Base-by-base conservation (phyloP, 2,888 invertebrate genomes). In the Osmoderma eremita region DNA sequence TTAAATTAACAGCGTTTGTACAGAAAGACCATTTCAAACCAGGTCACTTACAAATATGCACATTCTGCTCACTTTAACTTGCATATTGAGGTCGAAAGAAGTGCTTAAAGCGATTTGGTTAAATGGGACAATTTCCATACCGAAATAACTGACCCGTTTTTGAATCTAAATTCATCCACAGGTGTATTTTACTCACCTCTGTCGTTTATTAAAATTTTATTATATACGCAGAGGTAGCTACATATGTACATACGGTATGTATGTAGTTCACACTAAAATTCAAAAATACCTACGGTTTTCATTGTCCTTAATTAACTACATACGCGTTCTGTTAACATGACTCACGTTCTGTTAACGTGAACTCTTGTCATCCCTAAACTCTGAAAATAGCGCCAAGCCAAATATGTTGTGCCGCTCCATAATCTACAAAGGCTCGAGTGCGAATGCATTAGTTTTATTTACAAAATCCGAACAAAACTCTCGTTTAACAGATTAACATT, bases 131-230 rank as follows among this genome's bases (percentile, higher is more conserved):
- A 41, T 24, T 42, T 42, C 15, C 58, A 15, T 45, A 13, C 48
- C 2, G 17, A 45, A 61, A 61, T 61, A 61, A 36, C 58, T 61
- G 58, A 61, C 58, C 58, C 5, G 30, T 45, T 61, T 61, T 10
- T 15, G 12, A 10, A 15, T 45, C 48, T 48, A 61, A 45, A 61
- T 45, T 17, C n/a, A 45, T 15, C 15, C 17, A 1, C 48, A 48
- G 48, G 48, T 48, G 10, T 30, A 48, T 20, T 48, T 18, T 20
- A 20, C 18, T 20, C 48, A 48, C 48, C 48, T 48, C 17, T 48
- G 20, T 6, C 17, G n/a, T 48, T 20, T 20, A 20, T 18, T 48
- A 0, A 45, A 45, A 30, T 30, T 30, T 30, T 10, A 6, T 30
- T 30, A 30, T 10, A 10, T 45, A 45, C 1, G 15, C 45, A 17